These are phyloP conservation scores for Dasypus novemcinctus DNA, from an alignment of 2,113 vertebrate species.

Conservation along the genomic window DNA sequence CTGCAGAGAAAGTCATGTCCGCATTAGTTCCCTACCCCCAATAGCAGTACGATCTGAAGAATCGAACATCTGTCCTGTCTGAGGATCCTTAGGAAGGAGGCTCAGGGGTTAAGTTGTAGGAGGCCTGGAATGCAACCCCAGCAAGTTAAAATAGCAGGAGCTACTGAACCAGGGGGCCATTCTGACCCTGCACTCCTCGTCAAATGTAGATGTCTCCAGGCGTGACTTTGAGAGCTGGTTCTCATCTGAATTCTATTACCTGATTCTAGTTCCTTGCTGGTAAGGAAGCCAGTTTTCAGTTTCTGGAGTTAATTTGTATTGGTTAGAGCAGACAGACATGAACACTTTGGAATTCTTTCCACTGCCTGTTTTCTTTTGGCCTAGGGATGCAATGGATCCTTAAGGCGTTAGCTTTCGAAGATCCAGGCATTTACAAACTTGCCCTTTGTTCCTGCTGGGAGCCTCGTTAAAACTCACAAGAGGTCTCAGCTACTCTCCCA, in stretches of 20 bases:
- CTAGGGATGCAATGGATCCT: neutral
- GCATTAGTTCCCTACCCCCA: fast-evolving
- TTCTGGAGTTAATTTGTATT: neutral
- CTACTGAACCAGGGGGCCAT: neutral
- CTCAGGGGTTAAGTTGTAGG: too few species aligned
- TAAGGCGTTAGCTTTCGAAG: neutral
- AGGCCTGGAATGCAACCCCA: neutral
- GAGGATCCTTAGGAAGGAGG: neutral
- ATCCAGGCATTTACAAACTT: neutral
- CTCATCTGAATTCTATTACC: neutral
- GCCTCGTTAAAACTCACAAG: neutral
- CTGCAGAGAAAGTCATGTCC: neutral
- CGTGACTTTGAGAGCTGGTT: neutral
- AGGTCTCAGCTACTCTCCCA: neutral
- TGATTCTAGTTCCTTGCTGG: neutral
- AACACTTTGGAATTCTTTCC: neutral
- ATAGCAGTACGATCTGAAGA: neutral
- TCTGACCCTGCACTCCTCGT: fast-evolving
- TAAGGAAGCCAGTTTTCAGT: neutral
- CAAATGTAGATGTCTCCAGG: neutral
- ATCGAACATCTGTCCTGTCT: neutral
- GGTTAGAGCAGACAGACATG: neutral
- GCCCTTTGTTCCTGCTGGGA: neutral
- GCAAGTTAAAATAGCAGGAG: neutral
- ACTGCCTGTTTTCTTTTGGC: neutral